phyloP scores from a whole-genome alignment of 2,113 vertebrate species.

The Hyaena hyaena region DNA sequence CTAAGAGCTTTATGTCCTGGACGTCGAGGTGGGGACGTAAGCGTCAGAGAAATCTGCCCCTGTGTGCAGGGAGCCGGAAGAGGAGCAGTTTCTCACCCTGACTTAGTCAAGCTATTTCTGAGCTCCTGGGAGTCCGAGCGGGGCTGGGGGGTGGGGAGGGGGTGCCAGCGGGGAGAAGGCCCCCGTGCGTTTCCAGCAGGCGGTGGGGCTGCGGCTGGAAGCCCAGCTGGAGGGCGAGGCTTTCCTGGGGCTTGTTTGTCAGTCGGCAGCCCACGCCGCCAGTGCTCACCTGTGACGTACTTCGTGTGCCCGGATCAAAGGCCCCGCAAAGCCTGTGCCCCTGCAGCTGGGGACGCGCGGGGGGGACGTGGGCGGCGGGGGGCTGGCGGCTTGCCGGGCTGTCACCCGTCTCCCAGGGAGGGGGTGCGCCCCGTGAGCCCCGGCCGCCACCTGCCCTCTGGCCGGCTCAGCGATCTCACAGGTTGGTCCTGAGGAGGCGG shows the following conservation, averaged over 20 bases:
- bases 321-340: not conserved
- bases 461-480: not conserved
- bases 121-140: not conserved
- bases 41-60: not conserved
- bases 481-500: not conserved
- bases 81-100: not conserved
- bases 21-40: not conserved
- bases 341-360: not conserved
- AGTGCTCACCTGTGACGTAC: constrained; percentile 52
- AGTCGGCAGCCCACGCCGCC: constrained; percentile 24
- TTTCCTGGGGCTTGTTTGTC: constrained; percentile 42
- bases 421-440: not conserved
- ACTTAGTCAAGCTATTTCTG: not conserved
- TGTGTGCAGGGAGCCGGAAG: accelerated
- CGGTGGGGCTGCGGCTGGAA: not conserved
- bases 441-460: not conserved
- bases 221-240: not conserved
- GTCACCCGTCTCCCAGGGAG: not conserved
- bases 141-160: not conserved
- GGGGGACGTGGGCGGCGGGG: not conserved
- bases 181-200: accelerated
- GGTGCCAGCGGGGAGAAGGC: no score
- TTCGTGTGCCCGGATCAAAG: constrained; percentile 60
- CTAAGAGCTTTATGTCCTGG: not conserved
- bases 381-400: not conserved